These are phyloP conservation scores for Sebastes matsubarae DNA, from an alignment of 2,797 vertebrate genomes.

Conservation along the genomic window DNA sequence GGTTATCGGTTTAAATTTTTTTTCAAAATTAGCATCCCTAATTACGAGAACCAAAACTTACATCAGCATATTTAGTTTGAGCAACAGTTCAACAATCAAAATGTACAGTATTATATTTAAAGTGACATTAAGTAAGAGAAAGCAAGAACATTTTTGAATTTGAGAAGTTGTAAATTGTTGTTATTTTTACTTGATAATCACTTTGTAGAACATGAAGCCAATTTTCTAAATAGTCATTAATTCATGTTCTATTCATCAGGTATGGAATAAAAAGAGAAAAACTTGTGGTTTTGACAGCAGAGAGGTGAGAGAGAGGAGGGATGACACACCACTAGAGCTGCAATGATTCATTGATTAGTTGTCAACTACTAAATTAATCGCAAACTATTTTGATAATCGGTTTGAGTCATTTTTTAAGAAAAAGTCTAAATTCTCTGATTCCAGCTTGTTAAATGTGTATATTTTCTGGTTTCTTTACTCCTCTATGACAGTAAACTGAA, in stretches of 20 bases:
- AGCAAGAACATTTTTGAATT: background rate
- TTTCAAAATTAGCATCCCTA: no score
- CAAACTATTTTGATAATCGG: no score
- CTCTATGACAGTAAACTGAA: no score
- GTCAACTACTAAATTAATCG: no score
- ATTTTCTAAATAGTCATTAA: background rate
- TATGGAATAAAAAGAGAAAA: background rate
- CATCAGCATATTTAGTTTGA: background rate
- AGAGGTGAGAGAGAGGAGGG: background rate
- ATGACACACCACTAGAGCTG: background rate
- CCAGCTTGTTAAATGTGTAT: no score
- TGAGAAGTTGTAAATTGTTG: background rate
- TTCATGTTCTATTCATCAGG: background rate
- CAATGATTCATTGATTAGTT: no score
- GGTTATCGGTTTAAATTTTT: no score
- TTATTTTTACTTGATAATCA: background rate
- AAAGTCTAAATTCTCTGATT: no score
- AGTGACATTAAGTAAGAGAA: background rate
- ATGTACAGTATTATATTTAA: background rate
- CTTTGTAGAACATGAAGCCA: background rate
- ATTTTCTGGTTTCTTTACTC: no score
- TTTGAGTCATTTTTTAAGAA: no score
- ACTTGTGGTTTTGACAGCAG: background rate
- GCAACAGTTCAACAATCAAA: background rate
- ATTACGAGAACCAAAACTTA: background rate